Base-by-base conservation (phyloP, 2,888 invertebrate species). In the Caprella mutica region DNA sequence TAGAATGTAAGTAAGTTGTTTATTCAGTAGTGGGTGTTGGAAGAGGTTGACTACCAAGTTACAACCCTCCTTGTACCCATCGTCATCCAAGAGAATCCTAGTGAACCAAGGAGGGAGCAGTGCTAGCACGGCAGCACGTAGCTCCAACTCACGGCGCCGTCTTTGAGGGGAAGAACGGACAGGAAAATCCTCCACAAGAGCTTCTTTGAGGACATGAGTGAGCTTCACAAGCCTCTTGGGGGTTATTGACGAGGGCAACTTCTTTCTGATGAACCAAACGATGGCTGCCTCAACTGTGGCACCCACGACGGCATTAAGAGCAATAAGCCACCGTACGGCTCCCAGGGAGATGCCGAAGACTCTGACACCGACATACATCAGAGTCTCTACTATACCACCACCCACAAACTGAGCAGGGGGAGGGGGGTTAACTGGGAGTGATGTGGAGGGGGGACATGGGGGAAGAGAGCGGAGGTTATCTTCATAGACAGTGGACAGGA, bases 1-100 rank as follows among this genome's bases (percentile, higher is more conserved):
- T 53, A 90, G 74, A 66, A 53, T 38, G 35, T 57, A 53, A 19
- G 54, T 40, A 14, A 59, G 59, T 57, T 63, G 63, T 35, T 63
- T 63, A 33, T 63, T 63, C 9, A 63, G 55, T 17, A 63, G 44
- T 2, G 63, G 59, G 5, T 63, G 59, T 42, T 63, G 63, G 48
- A 63, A 59, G 24, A 59, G 55, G 17, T 38, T 59, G 19, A 63
- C 63, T 14, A 63, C 55, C 2, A 59, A 57, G 48, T 63, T 63
- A 26, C 59, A 59, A 19, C 63, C 63, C 48, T 63, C 63, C 40
- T 38, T 54, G 53, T 63, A 63, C 9, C 56, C 30, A 30, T 59
- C 57, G 17, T 54, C 53, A 24, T 51, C 54, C 46, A 63, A 56
- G 27, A 63, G 39, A n/a, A 38, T 17, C 2, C 40, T 39, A 30